phyloP scores from a whole-genome alignment of 2,113 vertebrate species.

The Scytalopus superciliaris region DNA sequence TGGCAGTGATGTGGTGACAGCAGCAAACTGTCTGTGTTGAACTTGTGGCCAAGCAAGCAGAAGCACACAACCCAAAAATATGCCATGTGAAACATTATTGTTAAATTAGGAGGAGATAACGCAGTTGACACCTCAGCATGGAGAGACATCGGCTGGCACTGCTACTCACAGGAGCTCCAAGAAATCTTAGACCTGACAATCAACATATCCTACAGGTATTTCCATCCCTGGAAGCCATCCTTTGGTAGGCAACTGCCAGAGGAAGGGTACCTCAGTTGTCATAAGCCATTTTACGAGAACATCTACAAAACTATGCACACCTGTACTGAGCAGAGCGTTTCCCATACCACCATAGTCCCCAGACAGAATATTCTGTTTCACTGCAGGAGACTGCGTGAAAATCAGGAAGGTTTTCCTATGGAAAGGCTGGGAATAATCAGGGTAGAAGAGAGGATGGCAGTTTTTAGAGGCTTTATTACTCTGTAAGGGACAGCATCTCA shows the following conservation, averaged over 20 bases:
- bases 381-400: not conserved
- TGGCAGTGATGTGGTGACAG: not conserved
- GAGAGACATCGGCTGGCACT: not conserved
- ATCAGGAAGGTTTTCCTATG: not conserved
- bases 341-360: fast-evolving
- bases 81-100: fast-evolving
- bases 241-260: not conserved
- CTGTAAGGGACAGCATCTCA: not conserved
- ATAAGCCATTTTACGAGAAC: not conserved
- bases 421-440: not conserved
- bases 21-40: not conserved
- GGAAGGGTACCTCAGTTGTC: not conserved
- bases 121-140: fast-evolving
- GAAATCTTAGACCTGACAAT: not conserved
- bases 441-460: not conserved
- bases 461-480: not conserved
- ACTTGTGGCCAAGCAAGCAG: fast-evolving
- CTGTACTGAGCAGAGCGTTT: not conserved
- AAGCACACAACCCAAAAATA: not conserved
- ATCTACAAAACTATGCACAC: not conserved
- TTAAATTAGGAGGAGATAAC: not conserved
- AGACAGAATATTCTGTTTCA: not conserved
- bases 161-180: not conserved
- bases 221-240: not conserved
- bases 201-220: not conserved